Percentiles rank a stretch among this genome's conserved stretches.
These are phyloP conservation scores for Platorchestia sp. DNA, from an alignment of 1,140 invertebrate species.

Conservation along the genomic window DNA sequence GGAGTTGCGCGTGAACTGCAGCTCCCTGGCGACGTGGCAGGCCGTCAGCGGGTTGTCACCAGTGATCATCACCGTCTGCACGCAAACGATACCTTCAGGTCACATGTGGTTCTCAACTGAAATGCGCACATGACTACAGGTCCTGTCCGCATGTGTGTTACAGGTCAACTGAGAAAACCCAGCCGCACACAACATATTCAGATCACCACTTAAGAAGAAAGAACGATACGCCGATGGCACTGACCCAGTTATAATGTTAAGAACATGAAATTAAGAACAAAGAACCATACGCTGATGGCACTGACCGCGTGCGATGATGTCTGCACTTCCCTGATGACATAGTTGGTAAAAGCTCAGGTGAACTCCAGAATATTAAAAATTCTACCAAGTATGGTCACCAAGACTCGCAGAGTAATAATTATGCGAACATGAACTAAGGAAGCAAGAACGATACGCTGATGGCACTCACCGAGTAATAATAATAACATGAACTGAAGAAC, in stretches of 20 bases:
- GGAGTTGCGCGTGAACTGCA: conserved; percentile 87
- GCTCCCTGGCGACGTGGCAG: conserved; percentile 96
- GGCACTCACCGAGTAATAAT: neutral
- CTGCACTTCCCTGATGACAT: conserved; percentile 92
- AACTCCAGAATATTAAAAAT: too few species aligned
- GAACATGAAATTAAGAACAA: too few species aligned
- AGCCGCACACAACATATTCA: too few species aligned
- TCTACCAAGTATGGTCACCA: too few species aligned
- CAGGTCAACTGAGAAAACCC: too few species aligned
- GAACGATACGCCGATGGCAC: neutral
- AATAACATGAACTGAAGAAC: neutral
- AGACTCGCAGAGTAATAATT: too few species aligned
- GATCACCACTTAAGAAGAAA: neutral
- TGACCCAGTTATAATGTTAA: neutral
- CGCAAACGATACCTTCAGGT: conserved; percentile 42
- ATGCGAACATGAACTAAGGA: too few species aligned
- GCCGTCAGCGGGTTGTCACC: conserved; percentile 99
- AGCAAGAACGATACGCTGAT: too few species aligned
- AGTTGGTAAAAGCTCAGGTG: too few species aligned
- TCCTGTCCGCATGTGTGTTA: too few species aligned
- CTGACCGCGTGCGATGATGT: conserved; percentile 88
- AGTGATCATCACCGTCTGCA: conserved; percentile 96
- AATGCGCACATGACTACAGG: too few species aligned
- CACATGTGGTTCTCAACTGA: neutral
- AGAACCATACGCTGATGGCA: too few species aligned